phyloP scores from a whole-genome alignment of 2,113 vertebrate species.

The Leucopsar rothschildi region DNA sequence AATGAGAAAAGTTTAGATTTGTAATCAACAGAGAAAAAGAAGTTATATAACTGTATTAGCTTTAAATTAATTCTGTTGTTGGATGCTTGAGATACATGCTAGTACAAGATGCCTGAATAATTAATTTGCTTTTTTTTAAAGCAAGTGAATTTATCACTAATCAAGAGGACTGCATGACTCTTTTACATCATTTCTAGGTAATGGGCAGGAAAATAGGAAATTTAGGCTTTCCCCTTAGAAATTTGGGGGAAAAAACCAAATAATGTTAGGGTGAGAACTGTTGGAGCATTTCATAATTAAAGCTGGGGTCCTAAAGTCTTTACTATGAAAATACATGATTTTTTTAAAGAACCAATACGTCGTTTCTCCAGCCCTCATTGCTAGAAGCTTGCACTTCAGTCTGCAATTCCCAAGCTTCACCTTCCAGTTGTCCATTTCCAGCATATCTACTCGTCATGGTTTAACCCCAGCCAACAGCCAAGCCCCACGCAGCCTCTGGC shows the following conservation, averaged over 20 bases:
- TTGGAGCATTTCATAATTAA: neutral
- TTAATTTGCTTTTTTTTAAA: neutral
- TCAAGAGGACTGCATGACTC: neutral
- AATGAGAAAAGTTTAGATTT: slow-evolving; percentile 4
- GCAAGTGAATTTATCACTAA: neutral
- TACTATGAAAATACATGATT: neutral
- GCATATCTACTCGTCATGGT: neutral
- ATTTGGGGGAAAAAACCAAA: neutral
- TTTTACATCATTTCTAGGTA: neutral
- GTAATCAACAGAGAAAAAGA: neutral
- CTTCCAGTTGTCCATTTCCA: neutral
- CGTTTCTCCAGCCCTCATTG: neutral
- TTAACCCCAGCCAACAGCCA: neutral
- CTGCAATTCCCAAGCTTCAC: neutral
- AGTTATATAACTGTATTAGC: neutral
- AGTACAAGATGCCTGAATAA: neutral
- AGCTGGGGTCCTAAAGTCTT: neutral
- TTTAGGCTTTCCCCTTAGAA: neutral
- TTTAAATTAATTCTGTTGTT: neutral
- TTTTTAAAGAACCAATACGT: neutral
- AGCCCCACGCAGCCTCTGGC: no score
- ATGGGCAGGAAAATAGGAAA: neutral
- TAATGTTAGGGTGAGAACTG: neutral
- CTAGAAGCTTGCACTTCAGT: neutral
- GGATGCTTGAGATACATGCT: neutral